Base-by-base conservation (phyloP, 2,113 vertebrate genomes). In the Podarcis cretensis region DNA sequence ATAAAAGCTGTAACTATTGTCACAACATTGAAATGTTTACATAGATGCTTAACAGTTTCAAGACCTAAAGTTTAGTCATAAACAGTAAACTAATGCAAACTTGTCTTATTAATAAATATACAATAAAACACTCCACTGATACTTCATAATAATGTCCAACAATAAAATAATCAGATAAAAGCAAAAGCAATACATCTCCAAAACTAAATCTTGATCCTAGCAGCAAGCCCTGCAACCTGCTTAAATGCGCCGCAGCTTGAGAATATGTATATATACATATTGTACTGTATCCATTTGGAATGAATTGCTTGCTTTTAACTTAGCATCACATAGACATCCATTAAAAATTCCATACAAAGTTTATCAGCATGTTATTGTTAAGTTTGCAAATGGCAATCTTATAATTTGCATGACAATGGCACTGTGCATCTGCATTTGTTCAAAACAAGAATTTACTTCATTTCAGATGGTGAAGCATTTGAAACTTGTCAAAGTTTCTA, bases 381-480 rank as follows among this genome's bases (percentile, higher is more conserved):
- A 86, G 71, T 68, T 69, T 84, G 23, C n/a, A 91, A 87, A 90
- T 32, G 18, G 21, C 90, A 4, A 2, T 85, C 82, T 89, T 84
- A 1, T 37, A 14, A 90, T 94, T 90, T 92, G 59, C 90, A 92
- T 87, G 87, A 86, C 1, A 92, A 57, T 20, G 30, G 21, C 74
- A 69, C 30, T 71, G 5, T 73, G 59, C 25, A 78, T 79, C 80
- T 92, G 0, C 1, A n/a, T 90, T 91, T 91, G 7, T 90, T 93
- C 92, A 68, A 93, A 90, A 91, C 59, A 25, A 81, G 1, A 1
- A 91, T 89, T 89, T 82, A 63, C 48, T 90, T 89, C 84, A 86
- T 81, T 85, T 92, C 73, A 89, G 1, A 77, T 88, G 7, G 71
- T 43, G 37, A 93, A 93, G 86, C 5, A 40, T 83, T 90, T 93